Conservation (phyloP, 2,797 vertebrate species). For the Coluber constrictor region DNA sequence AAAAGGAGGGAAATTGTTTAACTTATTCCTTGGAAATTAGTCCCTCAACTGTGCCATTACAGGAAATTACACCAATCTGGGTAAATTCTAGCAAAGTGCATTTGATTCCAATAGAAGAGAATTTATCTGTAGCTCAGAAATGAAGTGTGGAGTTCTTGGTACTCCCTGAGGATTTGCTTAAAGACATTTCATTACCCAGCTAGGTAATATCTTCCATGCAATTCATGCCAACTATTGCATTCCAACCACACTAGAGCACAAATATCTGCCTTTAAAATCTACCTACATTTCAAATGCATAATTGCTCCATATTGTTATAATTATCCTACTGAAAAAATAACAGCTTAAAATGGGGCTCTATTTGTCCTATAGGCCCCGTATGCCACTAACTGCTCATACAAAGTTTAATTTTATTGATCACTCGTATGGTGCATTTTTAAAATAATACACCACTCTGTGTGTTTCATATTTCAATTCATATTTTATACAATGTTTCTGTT, state of each 20-base stretch:
- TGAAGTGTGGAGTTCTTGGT: neutral
- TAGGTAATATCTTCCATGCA: neutral
- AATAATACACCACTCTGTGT: neutral
- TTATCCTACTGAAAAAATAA: slow-evolving; percentile 47
- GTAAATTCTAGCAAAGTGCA: neutral
- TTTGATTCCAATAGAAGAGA: neutral
- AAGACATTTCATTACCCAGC: neutral
- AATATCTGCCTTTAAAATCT: neutral
- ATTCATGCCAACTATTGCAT: neutral
- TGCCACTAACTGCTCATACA: slow-evolving; percentile 1
- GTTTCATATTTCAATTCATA: neutral
- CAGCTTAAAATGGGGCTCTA: slow-evolving; percentile 58
- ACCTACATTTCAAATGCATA: slow-evolving; percentile 38
- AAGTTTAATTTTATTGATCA: neutral
- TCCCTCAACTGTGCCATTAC: neutral
- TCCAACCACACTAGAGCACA: neutral
- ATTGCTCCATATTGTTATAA: slow-evolving; percentile 47
- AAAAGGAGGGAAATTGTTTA: neutral
- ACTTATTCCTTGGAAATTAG: neutral
- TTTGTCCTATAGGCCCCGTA: slow-evolving; percentile 19
- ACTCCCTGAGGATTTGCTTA: neutral
- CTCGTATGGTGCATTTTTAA: neutral
- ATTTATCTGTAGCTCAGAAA: neutral
- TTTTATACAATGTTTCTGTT: neutral
- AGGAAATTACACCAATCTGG: neutral